Evolutionary conservation across 64 coral and sea anemone genomes (phyloP).

Genomic region (Porites lutea): DNA sequence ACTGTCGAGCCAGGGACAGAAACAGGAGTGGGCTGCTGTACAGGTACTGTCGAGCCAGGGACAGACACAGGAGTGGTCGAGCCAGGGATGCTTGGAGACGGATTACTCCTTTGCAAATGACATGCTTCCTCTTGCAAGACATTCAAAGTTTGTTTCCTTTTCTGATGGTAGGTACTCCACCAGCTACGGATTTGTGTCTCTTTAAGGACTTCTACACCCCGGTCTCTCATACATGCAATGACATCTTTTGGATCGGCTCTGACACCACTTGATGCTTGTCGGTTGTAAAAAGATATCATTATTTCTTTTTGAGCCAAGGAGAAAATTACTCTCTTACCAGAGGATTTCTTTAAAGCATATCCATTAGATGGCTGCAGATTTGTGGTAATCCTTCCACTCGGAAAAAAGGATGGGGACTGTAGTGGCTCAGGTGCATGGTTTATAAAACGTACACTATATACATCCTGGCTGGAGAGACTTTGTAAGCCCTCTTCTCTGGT

Average conservation of each 20-base stretch:
- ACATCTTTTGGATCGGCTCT: conserved; percentile 14
- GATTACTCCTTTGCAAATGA: background rate
- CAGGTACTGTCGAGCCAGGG: background rate
- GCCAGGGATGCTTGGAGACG: background rate
- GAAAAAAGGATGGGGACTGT: background rate
- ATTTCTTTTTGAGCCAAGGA: conserved; percentile 1
- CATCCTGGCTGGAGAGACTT: background rate
- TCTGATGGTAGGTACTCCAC: background rate
- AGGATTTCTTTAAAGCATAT: background rate
- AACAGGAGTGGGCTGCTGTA: too few species aligned
- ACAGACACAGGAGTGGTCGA: too few species aligned
- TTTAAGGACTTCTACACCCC: background rate
- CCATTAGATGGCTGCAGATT: background rate
- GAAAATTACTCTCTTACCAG: conserved; percentile 4
- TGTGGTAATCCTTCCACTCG: background rate
- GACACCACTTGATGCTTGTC: background rate
- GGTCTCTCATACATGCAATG: background rate
- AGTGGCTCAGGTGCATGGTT: background rate
- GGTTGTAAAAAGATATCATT: conserved; percentile 7
- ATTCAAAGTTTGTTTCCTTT: background rate
- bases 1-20: too few species aligned
- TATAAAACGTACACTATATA: background rate
- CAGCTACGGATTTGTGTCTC: background rate
- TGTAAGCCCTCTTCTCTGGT: background rate
- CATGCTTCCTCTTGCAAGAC: background rate